phyloP scores from a whole-genome alignment of 2,113 vertebrate species.

The Passer domesticus region DNA sequence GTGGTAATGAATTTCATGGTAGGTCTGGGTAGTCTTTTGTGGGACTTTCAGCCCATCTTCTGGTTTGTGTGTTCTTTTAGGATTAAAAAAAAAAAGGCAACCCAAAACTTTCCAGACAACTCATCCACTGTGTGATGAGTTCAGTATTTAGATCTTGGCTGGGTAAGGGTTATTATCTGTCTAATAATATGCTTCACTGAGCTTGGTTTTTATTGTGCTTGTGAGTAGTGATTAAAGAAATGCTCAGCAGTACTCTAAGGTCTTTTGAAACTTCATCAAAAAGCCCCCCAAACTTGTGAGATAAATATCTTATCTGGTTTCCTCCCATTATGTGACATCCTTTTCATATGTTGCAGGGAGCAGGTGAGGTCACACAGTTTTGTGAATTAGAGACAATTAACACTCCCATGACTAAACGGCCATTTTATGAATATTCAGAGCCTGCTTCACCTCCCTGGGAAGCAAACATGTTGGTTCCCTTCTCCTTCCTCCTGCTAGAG shows the following conservation, averaged over 20 bases:
- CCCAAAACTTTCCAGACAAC: not conserved
- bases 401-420: slow-evolving; percentile 75
- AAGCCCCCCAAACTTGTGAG: slow-evolving; percentile 28
- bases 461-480: slow-evolving; percentile 64
- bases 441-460: slow-evolving; percentile 74
- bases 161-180: slow-evolving; percentile 54
- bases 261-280: not conserved
- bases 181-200: slow-evolving; percentile 47
- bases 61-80: not conserved
- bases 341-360: slow-evolving; percentile 34
- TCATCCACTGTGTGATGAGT: slow-evolving; percentile 26
- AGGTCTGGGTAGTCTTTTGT: not conserved
- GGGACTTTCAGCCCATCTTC: not conserved
- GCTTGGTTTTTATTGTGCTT: slow-evolving; percentile 32
- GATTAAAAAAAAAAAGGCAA: not conserved
- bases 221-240: slow-evolving; percentile 52
- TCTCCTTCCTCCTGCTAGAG: slow-evolving; percentile 63
- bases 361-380: slow-evolving; percentile 69
- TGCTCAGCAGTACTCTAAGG: not conserved
- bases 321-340: slow-evolving; percentile 8
- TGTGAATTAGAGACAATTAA: slow-evolving; percentile 74
- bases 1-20: not conserved
- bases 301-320: slow-evolving; percentile 29
- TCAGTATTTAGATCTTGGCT: not conserved
- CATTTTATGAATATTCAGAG: slow-evolving; percentile 82